Evolutionary conservation across 2,888 invertebrate genomes (phyloP), one percentile per base, ranked within the genome.

Genomic region (Hydroisotoma schaefferi): DNA sequence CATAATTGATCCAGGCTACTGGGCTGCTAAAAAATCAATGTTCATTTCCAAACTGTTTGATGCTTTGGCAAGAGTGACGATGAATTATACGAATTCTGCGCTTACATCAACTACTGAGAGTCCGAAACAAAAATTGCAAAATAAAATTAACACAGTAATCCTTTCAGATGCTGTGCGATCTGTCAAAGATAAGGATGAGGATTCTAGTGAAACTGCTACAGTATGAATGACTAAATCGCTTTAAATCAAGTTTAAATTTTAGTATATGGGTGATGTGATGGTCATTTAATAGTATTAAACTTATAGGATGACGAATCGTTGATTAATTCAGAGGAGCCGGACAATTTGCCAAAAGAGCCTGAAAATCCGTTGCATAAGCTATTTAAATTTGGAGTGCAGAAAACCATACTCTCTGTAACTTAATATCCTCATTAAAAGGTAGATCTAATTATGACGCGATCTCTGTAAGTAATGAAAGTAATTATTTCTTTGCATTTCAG

Each of bases 1-100:
- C 12, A 48, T 62, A 6, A 43, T 66, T 12, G 63, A 62, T 46
- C 68, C 67, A 12, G 67, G 65, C 5, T 70, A 55, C 33, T 70
- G 65, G 65, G 70, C 70, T 18, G 68, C 70, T 15, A 67, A 70
- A 44, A 70, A 70, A 37, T 60, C 68, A 5, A 56, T 70, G 60
- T 70, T 70, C 52, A 62, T 69, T 38, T 65, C 67, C 18, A 69
- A 69, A 47, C 53, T 70, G 8, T 70, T 70, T 54, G 61, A 65
- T 8, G 68, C 68, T 25, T 43, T 70, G 6, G 70, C 70, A 0
- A 62, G 63, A 28, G 61, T 65, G 12, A 67, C 68, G 12, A 28
- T 70, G 54, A 68, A 68, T 46, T 58, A 62, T 25, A 63, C 66
- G n/a, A 57, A 29, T 8, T 22, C 37, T 8, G 33, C 40, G 22